phyloP scores from a whole-genome alignment of 2,888 invertebrate genomes.

The Drosophila fulvimacula region DNA sequence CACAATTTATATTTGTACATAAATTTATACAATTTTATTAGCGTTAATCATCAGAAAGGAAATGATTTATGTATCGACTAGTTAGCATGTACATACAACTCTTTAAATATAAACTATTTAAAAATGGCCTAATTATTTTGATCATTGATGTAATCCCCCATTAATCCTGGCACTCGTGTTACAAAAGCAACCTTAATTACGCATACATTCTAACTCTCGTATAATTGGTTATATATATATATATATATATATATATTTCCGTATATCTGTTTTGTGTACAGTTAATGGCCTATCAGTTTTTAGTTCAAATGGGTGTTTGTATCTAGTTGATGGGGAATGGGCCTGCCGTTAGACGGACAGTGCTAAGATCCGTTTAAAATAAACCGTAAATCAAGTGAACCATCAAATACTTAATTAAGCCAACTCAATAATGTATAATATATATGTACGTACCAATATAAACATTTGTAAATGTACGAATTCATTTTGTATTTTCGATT shows the following conservation, averaged over 20 bases:
- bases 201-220: slow-evolving; percentile 37
- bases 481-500: slow-evolving; percentile 56
- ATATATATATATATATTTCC: slow-evolving; percentile 22
- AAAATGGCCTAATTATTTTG: slow-evolving; percentile 45
- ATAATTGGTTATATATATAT: slow-evolving; percentile 22
- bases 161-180: slow-evolving; percentile 63
- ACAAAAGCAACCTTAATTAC: slow-evolving; percentile 55
- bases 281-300: slow-evolving; percentile 41
- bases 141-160: slow-evolving; percentile 23
- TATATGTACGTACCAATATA: slow-evolving; percentile 60
- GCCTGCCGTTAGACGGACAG: slow-evolving; percentile 14
- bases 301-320: slow-evolving; percentile 49
- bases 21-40: slow-evolving; percentile 70
- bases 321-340: slow-evolving; percentile 36
- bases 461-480: slow-evolving; percentile 63
- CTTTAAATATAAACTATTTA: slow-evolving; percentile 48
- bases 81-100: slow-evolving; percentile 55
- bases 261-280: slow-evolving; percentile 46
- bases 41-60: slow-evolving; percentile 56
- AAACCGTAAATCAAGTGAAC: slow-evolving; percentile 23
- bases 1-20: slow-evolving; percentile 69
- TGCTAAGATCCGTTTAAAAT: slow-evolving; percentile 29
- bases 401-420: slow-evolving; percentile 44
- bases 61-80: slow-evolving; percentile 51
- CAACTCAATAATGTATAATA: slow-evolving; percentile 69